These are phyloP conservation scores for Coracopsis vasa DNA, from an alignment of 2,113 vertebrate species.

Conservation along the genomic window DNA sequence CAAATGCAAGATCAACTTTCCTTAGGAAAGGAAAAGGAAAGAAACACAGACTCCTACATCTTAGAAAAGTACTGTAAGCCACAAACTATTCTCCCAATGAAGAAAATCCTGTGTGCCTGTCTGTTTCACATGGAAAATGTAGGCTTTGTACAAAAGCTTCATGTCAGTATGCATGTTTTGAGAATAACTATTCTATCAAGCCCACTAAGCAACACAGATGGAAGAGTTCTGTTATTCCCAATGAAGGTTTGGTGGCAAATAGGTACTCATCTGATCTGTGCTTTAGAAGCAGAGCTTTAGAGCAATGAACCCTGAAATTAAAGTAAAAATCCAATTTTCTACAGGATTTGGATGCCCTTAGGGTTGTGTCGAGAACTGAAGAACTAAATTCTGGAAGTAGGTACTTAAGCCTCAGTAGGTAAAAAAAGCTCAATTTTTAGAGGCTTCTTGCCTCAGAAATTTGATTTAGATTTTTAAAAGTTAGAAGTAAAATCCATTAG, in stretches of 20 bases:
- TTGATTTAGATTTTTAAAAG: background rate
- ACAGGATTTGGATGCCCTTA: background rate
- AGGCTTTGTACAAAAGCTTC: background rate
- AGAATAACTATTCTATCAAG: background rate
- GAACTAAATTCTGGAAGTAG: background rate
- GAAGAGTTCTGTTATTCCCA: background rate
- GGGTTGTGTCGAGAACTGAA: background rate
- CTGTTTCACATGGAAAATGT: background rate
- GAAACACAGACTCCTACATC: background rate
- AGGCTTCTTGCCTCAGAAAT: background rate
- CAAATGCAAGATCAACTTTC: background rate
- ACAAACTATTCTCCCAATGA: background rate
- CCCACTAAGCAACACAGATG: background rate
- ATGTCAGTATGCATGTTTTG: background rate
- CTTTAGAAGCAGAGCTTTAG: background rate
- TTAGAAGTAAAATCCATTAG: background rate
- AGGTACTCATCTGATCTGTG: background rate
- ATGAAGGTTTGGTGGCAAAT: background rate
- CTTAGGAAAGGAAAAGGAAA: background rate
- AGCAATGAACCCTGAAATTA: background rate
- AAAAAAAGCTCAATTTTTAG: background rate
- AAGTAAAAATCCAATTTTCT: background rate
- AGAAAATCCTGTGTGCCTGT: background rate
- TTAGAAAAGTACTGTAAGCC: background rate
- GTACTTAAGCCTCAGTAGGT: background rate